Conservation (phyloP, 2,113 vertebrate species). For the Cairina moschata region DNA sequence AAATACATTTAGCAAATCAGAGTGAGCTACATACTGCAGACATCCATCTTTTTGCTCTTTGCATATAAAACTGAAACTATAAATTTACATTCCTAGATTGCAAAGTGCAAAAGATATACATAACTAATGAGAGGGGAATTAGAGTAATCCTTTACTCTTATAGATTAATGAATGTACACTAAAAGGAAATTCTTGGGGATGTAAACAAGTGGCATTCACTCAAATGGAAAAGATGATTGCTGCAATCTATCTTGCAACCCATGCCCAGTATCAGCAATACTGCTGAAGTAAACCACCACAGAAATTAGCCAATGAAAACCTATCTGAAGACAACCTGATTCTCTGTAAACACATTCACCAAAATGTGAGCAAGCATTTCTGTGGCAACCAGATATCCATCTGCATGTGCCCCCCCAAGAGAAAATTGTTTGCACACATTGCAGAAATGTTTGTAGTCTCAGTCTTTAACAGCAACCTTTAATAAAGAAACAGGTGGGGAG, state of each 20-base stretch:
- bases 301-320: background rate
- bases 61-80: background rate
- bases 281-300: background rate
- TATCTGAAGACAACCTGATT: background rate
- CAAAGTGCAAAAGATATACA: background rate
- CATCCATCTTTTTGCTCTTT: background rate
- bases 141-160: background rate
- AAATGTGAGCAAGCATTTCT: rapidly evolving
- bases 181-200: background rate
- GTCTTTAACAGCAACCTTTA: background rate
- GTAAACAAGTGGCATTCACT: background rate
- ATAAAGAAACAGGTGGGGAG: rapidly evolving
- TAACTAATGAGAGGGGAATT: background rate
- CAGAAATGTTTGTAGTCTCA: background rate
- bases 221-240: background rate
- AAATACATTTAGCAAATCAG: background rate
- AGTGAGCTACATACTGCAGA: background rate
- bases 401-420: background rate
- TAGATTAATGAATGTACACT: background rate
- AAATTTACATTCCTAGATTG: background rate
- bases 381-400: background rate
- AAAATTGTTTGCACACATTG: background rate
- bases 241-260: background rate
- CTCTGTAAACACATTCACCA: background rate
- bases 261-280: background rate